These are phyloP conservation scores for Spilosoma lubricipeda DNA, from an alignment of 2,888 invertebrate genomes.

Conservation along the genomic window DNA sequence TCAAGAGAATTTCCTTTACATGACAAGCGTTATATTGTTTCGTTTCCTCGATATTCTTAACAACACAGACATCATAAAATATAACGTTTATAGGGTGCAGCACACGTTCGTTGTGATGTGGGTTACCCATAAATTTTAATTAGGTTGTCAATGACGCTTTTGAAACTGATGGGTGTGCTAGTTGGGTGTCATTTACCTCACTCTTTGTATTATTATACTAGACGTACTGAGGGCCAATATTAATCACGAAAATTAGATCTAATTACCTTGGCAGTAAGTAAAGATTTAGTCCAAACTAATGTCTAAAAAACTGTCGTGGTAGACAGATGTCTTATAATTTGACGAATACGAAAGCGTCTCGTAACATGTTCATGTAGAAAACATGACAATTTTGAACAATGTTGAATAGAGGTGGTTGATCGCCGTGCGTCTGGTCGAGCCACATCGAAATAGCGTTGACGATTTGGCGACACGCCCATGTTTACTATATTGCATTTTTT, in stretches of 20 bases:
- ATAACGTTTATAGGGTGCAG: slow-evolving; percentile 30
- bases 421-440: slow-evolving; percentile 60
- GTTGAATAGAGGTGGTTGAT: slow-evolving; percentile 43
- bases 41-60: slow-evolving; percentile 38
- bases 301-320: background rate
- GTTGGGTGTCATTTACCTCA: slow-evolving; percentile 3
- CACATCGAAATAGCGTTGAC: slow-evolving; percentile 69
- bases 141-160: slow-evolving; percentile 2
- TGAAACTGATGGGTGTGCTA: background rate
- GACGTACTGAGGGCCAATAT: background rate
- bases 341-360: slow-evolving; percentile 24
- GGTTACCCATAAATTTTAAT: slow-evolving; percentile 12
- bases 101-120: slow-evolving; percentile 25
- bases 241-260: background rate
- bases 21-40: slow-evolving; percentile 58
- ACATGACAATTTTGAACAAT: slow-evolving; percentile 49
- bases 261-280: background rate
- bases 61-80: slow-evolving; percentile 47
- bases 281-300: background rate
- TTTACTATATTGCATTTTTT: slow-evolving; percentile 73
- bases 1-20: slow-evolving; percentile 66
- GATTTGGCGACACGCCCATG: slow-evolving; percentile 75
- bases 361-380: slow-evolving; percentile 33
- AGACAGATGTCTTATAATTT: slow-evolving; percentile 18
- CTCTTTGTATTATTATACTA: background rate